Evolutionary conservation across 2,888 invertebrate genomes (phyloP), one percentile per base, ranked within the genome.

Genomic region (Brachynemurus nebulosus): DNA sequence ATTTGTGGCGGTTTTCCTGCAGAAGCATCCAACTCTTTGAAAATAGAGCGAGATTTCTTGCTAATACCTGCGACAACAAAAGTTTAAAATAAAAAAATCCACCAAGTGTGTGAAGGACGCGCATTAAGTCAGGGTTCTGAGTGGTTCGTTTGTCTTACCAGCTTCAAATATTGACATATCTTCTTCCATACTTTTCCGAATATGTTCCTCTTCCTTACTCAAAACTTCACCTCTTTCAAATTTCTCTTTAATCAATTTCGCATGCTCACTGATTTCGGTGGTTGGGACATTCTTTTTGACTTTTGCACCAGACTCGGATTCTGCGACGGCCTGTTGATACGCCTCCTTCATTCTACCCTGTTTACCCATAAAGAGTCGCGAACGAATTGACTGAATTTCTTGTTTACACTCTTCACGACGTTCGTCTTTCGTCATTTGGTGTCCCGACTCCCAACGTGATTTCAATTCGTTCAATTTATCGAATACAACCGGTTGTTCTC

Each of bases 301-400:
- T 39, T 71, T 68, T 30, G 70, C 63, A 20, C 59, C 57, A 1
- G 60, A 58, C 60, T 84, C 86, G 47, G 82, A 84, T 55, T 85
- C 86, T 53, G 79, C 76, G 1, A 90, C 85, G 0, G 90, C 90
- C 57, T 89, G 88, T 58, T 91, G 90, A 60, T 91, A 91, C 73
- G 86, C 79, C 58, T 90, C 90, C 60, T 90, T 91, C 66, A 91
- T 84, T 58, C 86, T 86, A 25, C 61, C 86, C 66, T 89, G 89
- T 60, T 89, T 89, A 9, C 89, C 89, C 84, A 86, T 76, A 58
- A 88, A 90, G 17, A 91, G 68, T 39, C 86, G 69, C 55, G 85
- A 86, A 44, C 91, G 74, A 54, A 91, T 86, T 53, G 80, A 83
- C 62, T 86, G 85, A 52, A 90, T 81, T 66, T 92, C 91, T 58